Base-by-base conservation (phyloP, 1,140 invertebrate genomes). In the Tetramorium alpestre region DNA sequence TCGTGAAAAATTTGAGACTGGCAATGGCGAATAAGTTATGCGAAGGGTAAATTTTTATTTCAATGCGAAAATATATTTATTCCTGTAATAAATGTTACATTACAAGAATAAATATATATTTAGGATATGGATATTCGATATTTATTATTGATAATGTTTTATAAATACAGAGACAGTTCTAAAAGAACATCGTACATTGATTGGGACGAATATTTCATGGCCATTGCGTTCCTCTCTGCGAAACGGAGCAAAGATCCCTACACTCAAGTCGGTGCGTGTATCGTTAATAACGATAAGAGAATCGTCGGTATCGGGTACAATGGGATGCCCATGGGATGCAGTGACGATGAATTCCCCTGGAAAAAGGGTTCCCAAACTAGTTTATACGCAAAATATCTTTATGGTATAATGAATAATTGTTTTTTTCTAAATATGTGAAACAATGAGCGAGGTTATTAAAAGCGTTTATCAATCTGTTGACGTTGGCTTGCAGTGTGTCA, bases 221-320 rank as follows among this genome's bases (percentile, higher is more conserved):
- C 97, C 0, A 95, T 97, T 5, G 97, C 97, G 7, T 97, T 99
- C 92, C 94, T 99, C 16, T 96, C 98, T 28, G 97, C 99, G 2
- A 97, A 98, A 95, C 96, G 99, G 85, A 99, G 98, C 92, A 99
- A 99, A 96, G 99, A 99, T 96, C 99, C 99, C 0, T 95, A 94
- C 75, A 98, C 97, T 6, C 98, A 99, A 96, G 99, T 99, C 65
- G 99, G 99, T 7, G 98, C 98, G 18, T 99, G 98, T 95, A 97
- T 99, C 89, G 98, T 99, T 2, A 98, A 99, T 93, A 91, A 96
- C 56, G 97, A 98, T 0, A 98, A 99, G n/a, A 97, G 97, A 94
- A 98, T 99, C 90, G 97, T 99, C 82, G 98, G 98, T 49, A 96
- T 99, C 82, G 99, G 99, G 65, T 99, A 99, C 92, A 99, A 99